Base-by-base conservation (phyloP, 2,797 vertebrate genomes). In the Lophura swinhoii region DNA sequence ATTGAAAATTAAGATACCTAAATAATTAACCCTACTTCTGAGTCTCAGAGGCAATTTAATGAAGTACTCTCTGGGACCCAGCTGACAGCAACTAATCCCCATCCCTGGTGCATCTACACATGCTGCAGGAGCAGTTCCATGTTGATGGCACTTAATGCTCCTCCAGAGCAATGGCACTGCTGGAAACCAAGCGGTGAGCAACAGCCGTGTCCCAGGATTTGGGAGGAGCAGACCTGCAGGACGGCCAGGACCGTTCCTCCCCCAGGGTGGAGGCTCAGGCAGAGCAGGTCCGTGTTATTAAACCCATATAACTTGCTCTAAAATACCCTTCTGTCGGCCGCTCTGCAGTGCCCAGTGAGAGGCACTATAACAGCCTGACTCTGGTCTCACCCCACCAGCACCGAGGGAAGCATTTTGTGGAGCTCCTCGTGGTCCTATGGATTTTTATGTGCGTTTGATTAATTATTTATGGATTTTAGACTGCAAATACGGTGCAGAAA, bases 11-110 rank as follows among this genome's bases (percentile, higher is more conserved):
- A 95, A 97, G 88, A 76, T 66, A 91, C 62, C 89, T 96, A 91
- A 96, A 96, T 97, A 96, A 97, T 97, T 97, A 96, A 96, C 93
- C 81, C 90, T 62, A 62, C 58, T 91, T 66, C 64, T 8, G 15
- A 95, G 91, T 70, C 92, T 91, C 31, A 63, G 77, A 82, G 94
- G 75, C 78, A 87, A 84, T 89, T 92, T 89, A 92, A 95, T 89
- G 29, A 85, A 96, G 85, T 66, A 66, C 59, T 96, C 53, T 17
- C 1, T 3, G 80, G 83, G 63, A 49, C 8, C 9, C 5, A 3
- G 31, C 87, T 78, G 89, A 29, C 69, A 68, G 77, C 88, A 88
- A 96, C 7, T 68, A 44, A 94, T 83, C 5, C 1, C 46, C 18
- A 1, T 2, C 59, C 78, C 78, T 81, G 33, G n/a, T 13, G 14